Evolutionary conservation across 2,113 vertebrate species (phyloP).

Genomic region (Orycteropus afer): DNA sequence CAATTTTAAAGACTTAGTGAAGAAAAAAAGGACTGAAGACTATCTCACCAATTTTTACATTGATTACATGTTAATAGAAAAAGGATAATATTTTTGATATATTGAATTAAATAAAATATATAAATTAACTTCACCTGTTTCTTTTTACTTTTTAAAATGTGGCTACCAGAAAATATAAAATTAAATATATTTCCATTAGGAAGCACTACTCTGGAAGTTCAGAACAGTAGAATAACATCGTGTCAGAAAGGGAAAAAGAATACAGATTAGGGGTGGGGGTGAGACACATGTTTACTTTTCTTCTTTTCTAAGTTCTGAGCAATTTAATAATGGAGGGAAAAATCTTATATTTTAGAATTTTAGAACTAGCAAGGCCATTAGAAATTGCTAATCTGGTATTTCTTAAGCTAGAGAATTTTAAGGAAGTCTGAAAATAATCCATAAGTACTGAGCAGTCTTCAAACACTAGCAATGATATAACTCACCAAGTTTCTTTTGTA

Average conservation of each 20-base stretch:
- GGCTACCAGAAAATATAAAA: background rate
- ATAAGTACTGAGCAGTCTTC: background rate
- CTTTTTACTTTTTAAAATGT: constrained; percentile 28
- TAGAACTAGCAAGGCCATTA: background rate
- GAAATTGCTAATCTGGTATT: background rate
- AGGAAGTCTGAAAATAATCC: background rate
- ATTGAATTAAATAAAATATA: background rate
- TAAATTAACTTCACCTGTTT: background rate
- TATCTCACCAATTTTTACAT: background rate
- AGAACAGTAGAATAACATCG: background rate
- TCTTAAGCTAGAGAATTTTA: background rate
- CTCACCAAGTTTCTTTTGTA: background rate
- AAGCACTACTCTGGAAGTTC: background rate
- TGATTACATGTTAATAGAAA: background rate
- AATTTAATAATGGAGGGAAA: background rate
- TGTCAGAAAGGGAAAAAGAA: background rate
- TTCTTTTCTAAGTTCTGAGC: background rate
- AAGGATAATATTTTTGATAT: background rate
- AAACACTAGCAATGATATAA: background rate
- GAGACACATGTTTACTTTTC: background rate
- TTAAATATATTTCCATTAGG: background rate
- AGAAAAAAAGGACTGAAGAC: background rate
- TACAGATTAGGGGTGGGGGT: background rate
- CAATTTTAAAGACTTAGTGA: background rate
- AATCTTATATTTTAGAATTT: background rate